phyloP scores from a whole-genome alignment of 92 coral and sea anemone species.

The Actinernus sp. region DNA sequence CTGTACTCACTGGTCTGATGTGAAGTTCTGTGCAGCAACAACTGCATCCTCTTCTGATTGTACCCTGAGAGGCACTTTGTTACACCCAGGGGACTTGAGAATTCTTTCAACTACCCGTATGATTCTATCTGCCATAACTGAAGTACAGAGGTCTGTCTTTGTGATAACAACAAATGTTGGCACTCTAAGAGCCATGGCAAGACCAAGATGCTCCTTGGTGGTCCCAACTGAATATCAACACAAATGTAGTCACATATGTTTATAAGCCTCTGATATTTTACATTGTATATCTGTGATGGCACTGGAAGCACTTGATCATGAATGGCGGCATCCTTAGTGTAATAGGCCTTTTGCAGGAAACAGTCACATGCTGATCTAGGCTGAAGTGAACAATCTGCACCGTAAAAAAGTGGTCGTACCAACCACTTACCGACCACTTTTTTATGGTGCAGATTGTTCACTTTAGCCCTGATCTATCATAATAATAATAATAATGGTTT shows the following conservation, averaged over 20 bases:
- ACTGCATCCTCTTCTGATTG: conserved; percentile 83
- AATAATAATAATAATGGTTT: too few species aligned
- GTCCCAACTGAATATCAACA: conserved; percentile 77
- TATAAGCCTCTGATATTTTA: background rate
- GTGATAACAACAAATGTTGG: conserved; percentile 96
- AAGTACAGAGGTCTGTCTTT: conserved; percentile 83
- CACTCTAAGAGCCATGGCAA: conserved; percentile 93
- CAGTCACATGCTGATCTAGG: too few species aligned
- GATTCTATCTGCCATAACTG: conserved; percentile 77
- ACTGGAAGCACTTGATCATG: too few species aligned
- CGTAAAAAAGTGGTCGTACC: too few species aligned
- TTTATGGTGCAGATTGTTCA: too few species aligned
- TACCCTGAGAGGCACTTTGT: conserved; percentile 85
- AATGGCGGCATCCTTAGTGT: too few species aligned
- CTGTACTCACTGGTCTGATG: conserved; percentile 82
- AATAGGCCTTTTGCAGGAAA: too few species aligned
- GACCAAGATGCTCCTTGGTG: conserved; percentile 94
- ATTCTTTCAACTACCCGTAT: conserved; percentile 82
- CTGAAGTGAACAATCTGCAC: too few species aligned
- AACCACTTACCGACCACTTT: too few species aligned
- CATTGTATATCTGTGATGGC: background rate
- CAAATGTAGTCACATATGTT: background rate
- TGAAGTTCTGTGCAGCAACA: conserved; percentile 89
- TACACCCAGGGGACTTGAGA: conserved; percentile 96
- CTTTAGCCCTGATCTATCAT: too few species aligned